These are phyloP conservation scores for Neodontobutis hainanensis DNA, from an alignment of 2,113 vertebrate species.

Conservation along the genomic window DNA sequence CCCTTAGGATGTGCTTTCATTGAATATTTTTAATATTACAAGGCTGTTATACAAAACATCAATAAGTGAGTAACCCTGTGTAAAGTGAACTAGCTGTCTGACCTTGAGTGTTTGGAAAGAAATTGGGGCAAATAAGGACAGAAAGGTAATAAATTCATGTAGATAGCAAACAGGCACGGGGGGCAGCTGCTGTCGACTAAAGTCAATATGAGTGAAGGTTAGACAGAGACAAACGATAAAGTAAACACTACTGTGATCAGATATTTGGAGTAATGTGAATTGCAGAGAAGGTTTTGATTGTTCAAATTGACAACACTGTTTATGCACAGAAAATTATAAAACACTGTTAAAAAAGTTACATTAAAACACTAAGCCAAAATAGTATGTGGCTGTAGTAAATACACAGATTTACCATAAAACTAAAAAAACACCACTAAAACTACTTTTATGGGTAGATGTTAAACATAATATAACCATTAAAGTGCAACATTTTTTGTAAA, in stretches of 20 bases:
- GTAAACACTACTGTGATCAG: slow-evolving; percentile 50
- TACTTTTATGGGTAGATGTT: too few relatives aligned
- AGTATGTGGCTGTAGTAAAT: too few relatives aligned
- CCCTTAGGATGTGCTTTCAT: too few relatives aligned
- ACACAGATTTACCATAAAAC: too few relatives aligned
- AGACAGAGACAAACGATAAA: slow-evolving; percentile 33
- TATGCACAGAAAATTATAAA: too few relatives aligned
- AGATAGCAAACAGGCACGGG: not conserved
- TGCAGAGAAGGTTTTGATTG: slow-evolving; percentile 4
- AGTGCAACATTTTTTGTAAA: too few relatives aligned
- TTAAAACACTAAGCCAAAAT: too few relatives aligned
- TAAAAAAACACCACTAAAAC: too few relatives aligned
- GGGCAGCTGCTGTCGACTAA: not conserved
- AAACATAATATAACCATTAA: too few relatives aligned
- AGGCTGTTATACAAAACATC: not conserved
- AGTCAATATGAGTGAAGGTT: not conserved
- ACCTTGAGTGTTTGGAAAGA: not conserved
- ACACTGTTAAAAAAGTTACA: too few relatives aligned
- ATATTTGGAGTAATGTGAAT: slow-evolving; percentile 41
- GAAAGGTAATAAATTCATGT: not conserved
- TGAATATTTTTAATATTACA: not conserved
- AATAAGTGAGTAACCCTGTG: not conserved
- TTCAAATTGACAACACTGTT: too few relatives aligned
- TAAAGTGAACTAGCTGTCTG: not conserved
- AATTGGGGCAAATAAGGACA: not conserved